A percentile compares a stretch with the other conserved stretches of the same genome.
Conservation (phyloP, 2,797 vertebrate genomes). For the Ciconia nigra region DNA sequence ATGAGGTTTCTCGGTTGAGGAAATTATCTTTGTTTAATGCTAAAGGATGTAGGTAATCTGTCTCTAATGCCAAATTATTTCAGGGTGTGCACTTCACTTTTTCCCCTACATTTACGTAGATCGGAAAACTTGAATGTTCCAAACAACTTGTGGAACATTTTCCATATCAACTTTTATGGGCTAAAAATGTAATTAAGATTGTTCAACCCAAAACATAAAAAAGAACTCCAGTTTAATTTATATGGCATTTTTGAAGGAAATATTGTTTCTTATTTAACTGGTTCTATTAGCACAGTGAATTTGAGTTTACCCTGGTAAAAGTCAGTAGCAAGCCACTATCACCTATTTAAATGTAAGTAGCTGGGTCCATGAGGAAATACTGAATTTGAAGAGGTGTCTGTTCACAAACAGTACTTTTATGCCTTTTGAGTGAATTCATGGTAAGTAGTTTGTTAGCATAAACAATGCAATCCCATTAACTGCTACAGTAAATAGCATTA, state of each 20-base stretch:
- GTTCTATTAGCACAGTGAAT: not conserved
- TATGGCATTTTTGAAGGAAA: constrained; percentile 31
- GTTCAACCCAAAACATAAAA: not conserved
- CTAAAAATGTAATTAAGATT: constrained; percentile 37
- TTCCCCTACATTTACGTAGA: constrained; percentile 75
- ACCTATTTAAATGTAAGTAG: not conserved
- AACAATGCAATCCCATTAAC: not conserved
- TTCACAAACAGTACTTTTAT: not conserved
- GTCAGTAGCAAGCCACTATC: not conserved
- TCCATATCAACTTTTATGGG: constrained; percentile 52
- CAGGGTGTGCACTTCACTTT: constrained; percentile 76
- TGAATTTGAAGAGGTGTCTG: not conserved
- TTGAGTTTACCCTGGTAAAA: not conserved
- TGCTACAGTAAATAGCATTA: constrained; percentile 21
- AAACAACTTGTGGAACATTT: constrained; percentile 71
- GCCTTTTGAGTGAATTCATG: constrained; percentile 15
- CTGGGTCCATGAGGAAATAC: not conserved
- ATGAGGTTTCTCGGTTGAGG: constrained; percentile 53
- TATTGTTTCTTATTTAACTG: not conserved
- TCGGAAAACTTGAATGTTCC: constrained; percentile 78
- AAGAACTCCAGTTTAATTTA: not conserved
- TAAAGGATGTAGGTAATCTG: constrained; percentile 77
- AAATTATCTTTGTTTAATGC: constrained; percentile 58
- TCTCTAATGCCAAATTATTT: constrained; percentile 71
- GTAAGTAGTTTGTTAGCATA: constrained; percentile 12